Percentiles rank a stretch among this genome's conserved stretches.
Evolutionary conservation across 1,140 invertebrate species (phyloP).

Genomic region (Ectropis grisescens): DNA sequence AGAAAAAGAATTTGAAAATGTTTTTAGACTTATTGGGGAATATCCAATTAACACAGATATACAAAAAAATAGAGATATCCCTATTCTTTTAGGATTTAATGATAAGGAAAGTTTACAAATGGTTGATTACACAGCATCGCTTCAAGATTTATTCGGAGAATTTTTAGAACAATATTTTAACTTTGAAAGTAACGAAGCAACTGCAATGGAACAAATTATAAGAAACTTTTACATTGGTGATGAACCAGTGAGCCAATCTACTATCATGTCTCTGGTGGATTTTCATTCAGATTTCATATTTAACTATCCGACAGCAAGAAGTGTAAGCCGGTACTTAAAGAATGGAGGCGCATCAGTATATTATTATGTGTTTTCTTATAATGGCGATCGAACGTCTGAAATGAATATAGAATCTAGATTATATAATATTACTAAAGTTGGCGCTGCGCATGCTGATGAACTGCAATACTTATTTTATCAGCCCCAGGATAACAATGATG

Average conservation of each 20-base stretch:
- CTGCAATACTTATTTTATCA: slow-evolving; percentile 29
- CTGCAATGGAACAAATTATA: slow-evolving; percentile 8
- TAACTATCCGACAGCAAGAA: slow-evolving; percentile 1
- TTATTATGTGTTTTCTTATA: slow-evolving; percentile 18
- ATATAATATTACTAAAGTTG: slow-evolving; percentile 16
- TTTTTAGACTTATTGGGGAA: slow-evolving; percentile 12
- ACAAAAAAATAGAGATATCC: slow-evolving; percentile 11
- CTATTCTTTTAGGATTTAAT: slow-evolving; percentile 14
- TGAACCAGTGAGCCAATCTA: slow-evolving; percentile 6
- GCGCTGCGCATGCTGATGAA: slow-evolving; percentile 22
- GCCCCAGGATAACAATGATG: slow-evolving; percentile 7
- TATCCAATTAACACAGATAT: slow-evolving; percentile 8
- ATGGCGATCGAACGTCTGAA: slow-evolving; percentile 20
- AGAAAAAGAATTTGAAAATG: slow-evolving; percentile 17
- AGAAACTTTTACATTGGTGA: slow-evolving; percentile 21
- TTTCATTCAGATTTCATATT: slow-evolving; percentile 1
- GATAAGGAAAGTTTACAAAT: slow-evolving; percentile 8
- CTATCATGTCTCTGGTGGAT: slow-evolving; percentile 9
- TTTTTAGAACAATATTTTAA: slow-evolving; percentile 6
- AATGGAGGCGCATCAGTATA: slow-evolving; percentile 1
- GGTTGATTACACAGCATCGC: neutral
- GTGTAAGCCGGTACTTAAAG: neutral
- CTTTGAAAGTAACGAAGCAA: slow-evolving; percentile 6
- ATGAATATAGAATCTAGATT: too few species aligned
- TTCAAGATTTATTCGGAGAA: slow-evolving; percentile 4